Evolutionary conservation across 2,888 invertebrate genomes (phyloP), one percentile per base, ranked within the genome.

Genomic region (Chelonus formosanus): DNA sequence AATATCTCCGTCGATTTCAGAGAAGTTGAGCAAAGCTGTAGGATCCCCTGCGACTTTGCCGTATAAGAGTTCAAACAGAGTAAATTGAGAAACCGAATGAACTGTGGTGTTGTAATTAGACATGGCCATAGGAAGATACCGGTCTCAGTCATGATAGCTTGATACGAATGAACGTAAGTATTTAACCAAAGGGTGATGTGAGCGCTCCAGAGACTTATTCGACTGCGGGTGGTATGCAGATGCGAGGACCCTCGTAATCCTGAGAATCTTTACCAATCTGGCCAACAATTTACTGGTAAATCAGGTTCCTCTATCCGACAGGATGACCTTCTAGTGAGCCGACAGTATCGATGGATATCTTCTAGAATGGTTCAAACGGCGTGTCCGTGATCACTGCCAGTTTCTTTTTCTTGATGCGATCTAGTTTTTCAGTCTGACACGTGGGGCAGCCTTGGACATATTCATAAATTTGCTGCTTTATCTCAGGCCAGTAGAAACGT

Each of bases 281-380:
- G 40, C 43, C 43, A 69, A 43, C 1, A 67, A 8, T 45, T 58
- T 43, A 3, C 67, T 62, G 0, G 57, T 58, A 34, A 67, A 67
- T 6, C 32, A 54, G 1, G 61, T 43, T 3, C 60, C 61, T 3
- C 55, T 20, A 34, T 66, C 61, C 4, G 56, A 60, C 10, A 54
- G 65, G 7, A 60, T 53, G 35, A 47, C 43, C 31, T 65, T 64
- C 61, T 2, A 70, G 44, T 1, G 67, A 64, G 0, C 65, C 67
- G 4, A 67, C 70, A 3, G 67, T 70, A 7, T 70, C 74, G 3
- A 72, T 40, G 5, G 65, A 64, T 2, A 74, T 50, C 20, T 71
- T 63, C 31, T 73, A 65, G 35, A 70, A 67, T 0, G 71, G 62
- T 6, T 63, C 62, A 0, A 58, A 7, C 0, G 72, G 65, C 0